These are phyloP conservation scores for Thereva nobilitata DNA, from an alignment of 2,888 invertebrate species.

Conservation along the genomic window DNA sequence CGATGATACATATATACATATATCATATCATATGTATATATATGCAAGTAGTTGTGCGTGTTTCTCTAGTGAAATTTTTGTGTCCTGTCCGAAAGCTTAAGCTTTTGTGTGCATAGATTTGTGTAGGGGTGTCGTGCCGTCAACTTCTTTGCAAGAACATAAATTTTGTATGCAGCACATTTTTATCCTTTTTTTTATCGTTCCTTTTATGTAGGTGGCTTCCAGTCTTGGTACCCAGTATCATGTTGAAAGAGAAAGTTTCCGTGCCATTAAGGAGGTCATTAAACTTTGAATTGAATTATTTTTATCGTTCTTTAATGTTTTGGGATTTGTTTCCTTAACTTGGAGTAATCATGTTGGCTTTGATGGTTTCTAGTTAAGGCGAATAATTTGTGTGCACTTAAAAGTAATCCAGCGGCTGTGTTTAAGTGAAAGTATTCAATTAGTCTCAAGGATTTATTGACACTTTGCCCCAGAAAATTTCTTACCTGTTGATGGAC, in stretches of 20 bases:
- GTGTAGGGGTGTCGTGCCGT: slow-evolving; percentile 14
- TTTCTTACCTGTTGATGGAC: too few relatives aligned
- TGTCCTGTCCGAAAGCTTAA: slow-evolving; percentile 21
- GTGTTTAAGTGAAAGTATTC: too few relatives aligned
- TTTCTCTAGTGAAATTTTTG: slow-evolving; percentile 25
- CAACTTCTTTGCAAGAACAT: slow-evolving; percentile 15
- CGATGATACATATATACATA: neutral
- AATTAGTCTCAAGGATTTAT: too few relatives aligned
- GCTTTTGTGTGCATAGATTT: slow-evolving; percentile 10
- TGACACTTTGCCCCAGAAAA: too few relatives aligned
- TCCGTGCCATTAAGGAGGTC: slow-evolving; percentile 29
- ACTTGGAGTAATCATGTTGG: neutral
- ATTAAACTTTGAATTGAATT: slow-evolving; percentile 33
- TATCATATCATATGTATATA: neutral
- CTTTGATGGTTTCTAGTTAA: too few relatives aligned
- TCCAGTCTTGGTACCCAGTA: neutral
- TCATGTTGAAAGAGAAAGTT: slow-evolving; percentile 36
- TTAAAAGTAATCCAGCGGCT: too few relatives aligned
- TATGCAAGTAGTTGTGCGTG: slow-evolving; percentile 22
- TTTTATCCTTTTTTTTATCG: slow-evolving; percentile 30
- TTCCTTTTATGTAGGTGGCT: slow-evolving; percentile 20
- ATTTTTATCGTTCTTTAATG: slow-evolving; percentile 23
- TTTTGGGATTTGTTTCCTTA: slow-evolving; percentile 27
- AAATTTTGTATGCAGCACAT: slow-evolving; percentile 25
- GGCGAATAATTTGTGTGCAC: too few relatives aligned